These are phyloP conservation scores for Mesoligia furuncula DNA, from an alignment of 2,888 invertebrate species.

Conservation along the genomic window DNA sequence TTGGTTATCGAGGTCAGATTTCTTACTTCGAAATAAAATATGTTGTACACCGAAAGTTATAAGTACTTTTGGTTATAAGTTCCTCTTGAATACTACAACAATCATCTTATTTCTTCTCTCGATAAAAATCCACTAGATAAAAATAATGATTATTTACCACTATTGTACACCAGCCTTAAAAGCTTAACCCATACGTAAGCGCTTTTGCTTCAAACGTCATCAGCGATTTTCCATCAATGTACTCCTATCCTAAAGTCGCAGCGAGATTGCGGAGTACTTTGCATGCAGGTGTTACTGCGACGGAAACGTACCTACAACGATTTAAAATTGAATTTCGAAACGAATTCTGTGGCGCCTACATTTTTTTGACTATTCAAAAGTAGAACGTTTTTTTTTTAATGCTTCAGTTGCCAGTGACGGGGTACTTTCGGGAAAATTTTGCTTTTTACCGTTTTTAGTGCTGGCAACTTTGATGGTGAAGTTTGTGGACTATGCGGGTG, in stretches of 20 bases:
- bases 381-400: conserved; percentile 13
- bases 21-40: background rate
- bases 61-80: background rate
- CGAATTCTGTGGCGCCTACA: conserved; percentile 20
- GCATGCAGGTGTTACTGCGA: conserved; percentile 69
- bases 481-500: background rate
- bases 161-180: conserved; percentile 27
- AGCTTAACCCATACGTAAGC: conserved; percentile 32
- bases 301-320: conserved; percentile 54
- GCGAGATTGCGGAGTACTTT: conserved; percentile 65
- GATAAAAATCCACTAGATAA: too few relatives aligned
- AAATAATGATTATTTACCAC: background rate
- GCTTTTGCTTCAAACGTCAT: conserved; percentile 42
- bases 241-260: conserved; percentile 47
- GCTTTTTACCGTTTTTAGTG: conserved; percentile 4
- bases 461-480: conserved; percentile 28
- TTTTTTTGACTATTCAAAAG: conserved; percentile 44
- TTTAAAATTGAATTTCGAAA: conserved; percentile 65
- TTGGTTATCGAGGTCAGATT: background rate
- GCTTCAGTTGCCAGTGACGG: background rate
- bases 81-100: background rate
- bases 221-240: conserved; percentile 41
- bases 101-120: background rate
- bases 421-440: background rate
- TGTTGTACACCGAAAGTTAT: background rate